These are phyloP conservation scores for Drosophila buzzatii DNA, from an alignment of 2,888 invertebrate species.

Conservation along the genomic window DNA sequence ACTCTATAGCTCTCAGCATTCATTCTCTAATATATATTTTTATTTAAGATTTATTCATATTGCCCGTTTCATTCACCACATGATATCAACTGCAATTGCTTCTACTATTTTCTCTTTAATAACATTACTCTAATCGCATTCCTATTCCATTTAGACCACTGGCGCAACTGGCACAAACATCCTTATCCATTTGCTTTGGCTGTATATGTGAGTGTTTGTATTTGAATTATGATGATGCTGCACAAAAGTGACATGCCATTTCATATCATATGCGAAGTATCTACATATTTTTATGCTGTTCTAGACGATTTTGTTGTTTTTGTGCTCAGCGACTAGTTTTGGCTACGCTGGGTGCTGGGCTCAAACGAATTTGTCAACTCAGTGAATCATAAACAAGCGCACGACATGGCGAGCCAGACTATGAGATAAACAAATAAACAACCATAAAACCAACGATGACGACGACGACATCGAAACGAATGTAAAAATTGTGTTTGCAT, in stretches of 20 bases:
- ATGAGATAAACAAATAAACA: constrained; percentile 26
- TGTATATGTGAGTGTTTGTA: constrained; percentile 29
- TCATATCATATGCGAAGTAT: constrained; percentile 50
- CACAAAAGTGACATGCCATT: constrained; percentile 66
- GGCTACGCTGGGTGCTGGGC: constrained; percentile 18
- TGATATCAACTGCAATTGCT: neutral
- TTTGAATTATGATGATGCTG: constrained; percentile 73
- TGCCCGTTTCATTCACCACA: rapidly evolving
- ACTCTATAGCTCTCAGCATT: neutral
- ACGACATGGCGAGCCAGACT: constrained; percentile 46
- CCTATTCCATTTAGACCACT: neutral
- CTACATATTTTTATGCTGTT: constrained; percentile 57
- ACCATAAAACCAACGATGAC: constrained; percentile 6
- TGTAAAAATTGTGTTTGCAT: constrained; percentile 64
- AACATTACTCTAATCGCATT: constrained; percentile 7
- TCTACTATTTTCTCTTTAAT: constrained; percentile 3
- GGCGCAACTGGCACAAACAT: constrained; percentile 13
- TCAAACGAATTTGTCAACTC: constrained; percentile 71
- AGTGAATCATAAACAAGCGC: constrained; percentile 72
- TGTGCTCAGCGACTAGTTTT: constrained; percentile 32
- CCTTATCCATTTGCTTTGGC: constrained; percentile 56
- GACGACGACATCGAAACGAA: constrained; percentile 31
- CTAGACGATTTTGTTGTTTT: constrained; percentile 45
- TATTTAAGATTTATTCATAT: neutral
- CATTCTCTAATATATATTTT: neutral